These are phyloP conservation scores for Myotis yumanensis DNA, from an alignment of 2,113 vertebrate genomes.

Conservation along the genomic window DNA sequence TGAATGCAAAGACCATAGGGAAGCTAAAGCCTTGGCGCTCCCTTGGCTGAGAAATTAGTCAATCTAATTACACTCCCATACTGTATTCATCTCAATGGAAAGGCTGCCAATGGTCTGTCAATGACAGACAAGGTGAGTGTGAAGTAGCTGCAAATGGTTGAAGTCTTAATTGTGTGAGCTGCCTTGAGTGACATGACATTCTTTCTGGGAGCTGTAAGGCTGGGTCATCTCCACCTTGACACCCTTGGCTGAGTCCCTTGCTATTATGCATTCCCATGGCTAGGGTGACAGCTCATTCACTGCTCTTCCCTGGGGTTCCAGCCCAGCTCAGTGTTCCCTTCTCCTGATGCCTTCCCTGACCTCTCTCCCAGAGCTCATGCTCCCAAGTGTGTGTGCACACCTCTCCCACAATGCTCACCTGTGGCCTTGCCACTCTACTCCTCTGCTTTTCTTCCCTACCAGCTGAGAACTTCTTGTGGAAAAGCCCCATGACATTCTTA, in stretches of 20 bases:
- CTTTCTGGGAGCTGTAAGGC: neutral
- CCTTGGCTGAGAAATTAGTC: constrained; percentile 70
- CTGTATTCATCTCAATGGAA: constrained; percentile 78
- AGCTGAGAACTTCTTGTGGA: neutral
- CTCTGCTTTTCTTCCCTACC: neutral
- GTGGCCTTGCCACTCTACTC: neutral
- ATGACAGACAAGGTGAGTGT: constrained; percentile 68
- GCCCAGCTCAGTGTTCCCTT: neutral
- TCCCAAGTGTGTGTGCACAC: rapidly evolving
- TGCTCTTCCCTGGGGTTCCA: neutral
- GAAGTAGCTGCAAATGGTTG: neutral
- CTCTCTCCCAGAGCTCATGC: neutral
- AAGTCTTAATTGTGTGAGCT: constrained; percentile 11
- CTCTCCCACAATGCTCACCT: rapidly evolving
- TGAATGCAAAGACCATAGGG: neutral
- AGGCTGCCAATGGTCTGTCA: constrained; percentile 67
- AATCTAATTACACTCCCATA: constrained; percentile 76
- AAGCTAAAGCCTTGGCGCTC: constrained; percentile 57
- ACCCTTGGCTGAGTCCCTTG: neutral
- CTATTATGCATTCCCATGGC: neutral
- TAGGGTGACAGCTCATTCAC: neutral
- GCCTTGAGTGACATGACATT: neutral
- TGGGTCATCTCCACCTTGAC: neutral
- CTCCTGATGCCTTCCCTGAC: neutral
- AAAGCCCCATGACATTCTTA: neutral